phyloP scores from a whole-genome alignment of 2,113 vertebrate genomes.

The Ginglymostoma cirratum region DNA sequence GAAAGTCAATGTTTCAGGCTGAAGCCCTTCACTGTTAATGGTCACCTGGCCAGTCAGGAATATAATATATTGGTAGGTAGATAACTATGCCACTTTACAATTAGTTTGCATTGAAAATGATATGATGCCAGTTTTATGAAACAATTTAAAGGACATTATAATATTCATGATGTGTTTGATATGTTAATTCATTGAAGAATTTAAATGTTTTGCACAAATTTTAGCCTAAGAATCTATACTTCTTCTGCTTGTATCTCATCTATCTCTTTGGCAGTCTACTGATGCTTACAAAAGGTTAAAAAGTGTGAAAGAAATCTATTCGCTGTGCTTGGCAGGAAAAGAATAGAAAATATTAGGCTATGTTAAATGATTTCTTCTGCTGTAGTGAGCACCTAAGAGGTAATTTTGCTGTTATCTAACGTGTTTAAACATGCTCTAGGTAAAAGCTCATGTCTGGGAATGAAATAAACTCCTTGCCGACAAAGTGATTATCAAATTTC shows the following conservation, averaged over 20 bases:
- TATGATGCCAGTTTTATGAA: not conserved
- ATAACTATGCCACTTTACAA: not conserved
- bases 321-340: not conserved
- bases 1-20: too few species aligned
- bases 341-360: not conserved
- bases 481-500: conserved; percentile 55
- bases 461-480: conserved; percentile 49
- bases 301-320: not conserved
- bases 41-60: not conserved
- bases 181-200: not conserved
- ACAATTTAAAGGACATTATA: not conserved
- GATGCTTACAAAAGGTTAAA: not conserved
- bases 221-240: not conserved
- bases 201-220: conserved; percentile 4
- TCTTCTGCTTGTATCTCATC: not conserved
- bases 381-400: conserved; percentile 32
- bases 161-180: not conserved
- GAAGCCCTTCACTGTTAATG: too few species aligned
- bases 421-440: conserved; percentile 42
- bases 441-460: conserved; percentile 40
- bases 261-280: not conserved
- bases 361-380: not conserved
- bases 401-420: conserved; percentile 38
- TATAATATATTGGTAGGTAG: not conserved
- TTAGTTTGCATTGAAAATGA: not conserved